phyloP scores from a whole-genome alignment of 2,113 vertebrate species.

The Nibea albiflora region DNA sequence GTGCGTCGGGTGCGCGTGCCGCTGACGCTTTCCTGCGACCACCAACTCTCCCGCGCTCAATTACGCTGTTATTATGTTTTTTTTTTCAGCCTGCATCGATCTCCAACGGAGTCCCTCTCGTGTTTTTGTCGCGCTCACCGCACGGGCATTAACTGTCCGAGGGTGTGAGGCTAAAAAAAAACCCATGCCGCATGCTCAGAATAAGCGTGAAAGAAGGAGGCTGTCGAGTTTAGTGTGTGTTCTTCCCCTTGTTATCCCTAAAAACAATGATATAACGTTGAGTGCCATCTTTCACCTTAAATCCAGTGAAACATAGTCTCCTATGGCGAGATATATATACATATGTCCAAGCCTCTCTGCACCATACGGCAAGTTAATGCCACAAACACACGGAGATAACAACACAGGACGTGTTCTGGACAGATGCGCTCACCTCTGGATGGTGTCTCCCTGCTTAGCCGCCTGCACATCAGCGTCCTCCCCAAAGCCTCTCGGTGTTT shows the following conservation, averaged over 20 bases:
- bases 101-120: too few relatives aligned
- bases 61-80: background rate
- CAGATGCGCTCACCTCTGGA: slow-evolving; percentile 64
- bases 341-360: background rate
- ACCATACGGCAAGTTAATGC: background rate
- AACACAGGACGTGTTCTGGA: background rate
- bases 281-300: background rate
- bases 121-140: background rate
- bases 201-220: background rate
- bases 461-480: slow-evolving; percentile 16
- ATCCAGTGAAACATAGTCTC: background rate
- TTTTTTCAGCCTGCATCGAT: background rate
- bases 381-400: background rate
- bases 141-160: background rate
- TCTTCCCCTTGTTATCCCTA: background rate
- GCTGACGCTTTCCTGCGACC: background rate
- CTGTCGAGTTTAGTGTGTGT: background rate
- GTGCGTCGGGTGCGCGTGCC: slow-evolving; percentile 13
- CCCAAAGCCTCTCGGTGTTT: background rate
- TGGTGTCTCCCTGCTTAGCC: background rate
- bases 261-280: accelerated
- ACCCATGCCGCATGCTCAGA: background rate
- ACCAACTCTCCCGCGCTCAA: slow-evolving; percentile 13
- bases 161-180: background rate
- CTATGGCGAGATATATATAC: too few relatives aligned